Conservation (phyloP, 2,888 invertebrate species). For the Melinaea marsaeus region DNA sequence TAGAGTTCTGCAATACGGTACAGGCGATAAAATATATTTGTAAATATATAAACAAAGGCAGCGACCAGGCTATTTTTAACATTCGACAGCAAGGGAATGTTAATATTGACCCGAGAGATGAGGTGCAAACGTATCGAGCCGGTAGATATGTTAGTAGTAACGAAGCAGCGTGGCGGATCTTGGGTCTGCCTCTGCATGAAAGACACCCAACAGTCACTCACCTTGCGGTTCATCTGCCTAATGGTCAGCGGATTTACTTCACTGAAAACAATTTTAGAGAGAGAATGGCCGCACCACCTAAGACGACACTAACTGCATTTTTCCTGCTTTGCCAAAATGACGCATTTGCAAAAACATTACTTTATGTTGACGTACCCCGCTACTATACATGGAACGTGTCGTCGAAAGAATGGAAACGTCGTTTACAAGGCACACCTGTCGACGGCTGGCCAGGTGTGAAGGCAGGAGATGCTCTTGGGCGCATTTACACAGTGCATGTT, state of each 20-base stretch:
- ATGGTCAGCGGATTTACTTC: constrained; percentile 44
- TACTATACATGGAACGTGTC: constrained; percentile 37
- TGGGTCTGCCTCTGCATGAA: constrained; percentile 34
- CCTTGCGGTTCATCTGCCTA: constrained; percentile 35
- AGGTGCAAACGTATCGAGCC: constrained; percentile 37
- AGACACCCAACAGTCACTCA: constrained; percentile 36
- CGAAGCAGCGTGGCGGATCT: constrained; percentile 41
- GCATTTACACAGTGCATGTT: constrained; percentile 36
- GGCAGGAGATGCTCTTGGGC: constrained; percentile 32
- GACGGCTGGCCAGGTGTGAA: constrained; percentile 31
- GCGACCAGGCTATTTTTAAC: constrained; percentile 32
- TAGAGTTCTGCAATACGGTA: constrained; percentile 23
- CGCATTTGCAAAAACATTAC: constrained; percentile 45
- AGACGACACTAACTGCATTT: constrained; percentile 43
- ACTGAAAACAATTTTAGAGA: constrained; percentile 39
- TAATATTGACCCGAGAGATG: constrained; percentile 30
- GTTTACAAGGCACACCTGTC: constrained; percentile 35
- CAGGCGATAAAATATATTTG: constrained; percentile 33
- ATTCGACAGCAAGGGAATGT: constrained; percentile 21
- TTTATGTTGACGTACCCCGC: constrained; percentile 41
- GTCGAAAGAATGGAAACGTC: constrained; percentile 32
- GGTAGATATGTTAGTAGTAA: constrained; percentile 41
- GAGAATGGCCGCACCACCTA: constrained; percentile 33
- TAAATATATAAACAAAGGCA: constrained; percentile 31
- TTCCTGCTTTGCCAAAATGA: constrained; percentile 44